phyloP scores from a whole-genome alignment of 2,888 invertebrate species.

The Acanthopleura granulata region DNA sequence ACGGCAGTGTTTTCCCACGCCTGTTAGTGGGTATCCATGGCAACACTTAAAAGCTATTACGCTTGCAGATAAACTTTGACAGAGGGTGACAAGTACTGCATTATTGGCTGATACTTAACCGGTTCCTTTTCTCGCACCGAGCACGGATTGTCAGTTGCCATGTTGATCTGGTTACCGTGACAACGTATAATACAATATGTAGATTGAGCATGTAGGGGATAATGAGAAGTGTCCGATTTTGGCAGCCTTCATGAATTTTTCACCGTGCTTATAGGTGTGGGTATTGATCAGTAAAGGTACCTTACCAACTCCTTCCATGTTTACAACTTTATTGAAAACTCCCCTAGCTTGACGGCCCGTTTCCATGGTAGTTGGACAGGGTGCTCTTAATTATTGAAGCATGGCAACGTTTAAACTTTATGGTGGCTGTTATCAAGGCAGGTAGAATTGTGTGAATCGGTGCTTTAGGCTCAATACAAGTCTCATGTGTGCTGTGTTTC shows the following conservation, averaged over 20 bases:
- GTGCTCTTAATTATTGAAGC: conserved; percentile 8
- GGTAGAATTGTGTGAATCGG: no score
- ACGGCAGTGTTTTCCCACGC: background rate
- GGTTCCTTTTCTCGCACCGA: conserved; percentile 2
- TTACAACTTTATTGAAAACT: conserved; percentile 15
- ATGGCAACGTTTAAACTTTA: no score
- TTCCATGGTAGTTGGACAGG: background rate
- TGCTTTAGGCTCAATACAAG: no score
- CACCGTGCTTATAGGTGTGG: background rate
- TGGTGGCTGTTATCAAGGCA: no score
- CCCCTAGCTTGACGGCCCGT: conserved; percentile 7
- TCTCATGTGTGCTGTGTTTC: no score
- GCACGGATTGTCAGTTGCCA: conserved; percentile 11
- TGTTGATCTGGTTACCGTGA: conserved; percentile 14
- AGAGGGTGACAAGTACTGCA: background rate
- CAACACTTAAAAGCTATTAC: conserved; percentile 13
- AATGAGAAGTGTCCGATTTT: background rate
- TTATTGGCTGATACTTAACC: background rate
- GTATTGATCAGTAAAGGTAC: background rate
- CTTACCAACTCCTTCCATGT: background rate
- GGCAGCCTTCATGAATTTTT: conserved; percentile 16
- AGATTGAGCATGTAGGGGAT: conserved; percentile 9
- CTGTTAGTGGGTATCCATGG: conserved; percentile 12
- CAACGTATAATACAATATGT: conserved; percentile 23
- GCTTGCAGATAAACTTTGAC: conserved; percentile 13